phyloP scores from a whole-genome alignment of 2,113 vertebrate genomes.

The Arizona elegans region DNA sequence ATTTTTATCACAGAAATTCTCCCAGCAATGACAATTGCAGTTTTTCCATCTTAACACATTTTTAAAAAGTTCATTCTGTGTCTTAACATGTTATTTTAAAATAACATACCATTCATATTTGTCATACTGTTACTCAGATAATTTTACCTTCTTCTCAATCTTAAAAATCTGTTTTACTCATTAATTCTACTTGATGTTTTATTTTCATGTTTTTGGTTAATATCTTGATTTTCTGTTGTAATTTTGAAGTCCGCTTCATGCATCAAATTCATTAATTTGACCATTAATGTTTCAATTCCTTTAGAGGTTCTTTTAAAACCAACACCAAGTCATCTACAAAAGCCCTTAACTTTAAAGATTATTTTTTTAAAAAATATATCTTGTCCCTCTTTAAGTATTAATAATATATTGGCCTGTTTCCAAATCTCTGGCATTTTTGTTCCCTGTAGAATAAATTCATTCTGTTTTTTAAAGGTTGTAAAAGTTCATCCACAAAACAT shows the following conservation, averaged over 20 bases:
- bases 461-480: background rate
- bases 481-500: background rate
- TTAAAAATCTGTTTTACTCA: background rate
- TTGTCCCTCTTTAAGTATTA: background rate
- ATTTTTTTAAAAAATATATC: background rate
- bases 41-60: background rate
- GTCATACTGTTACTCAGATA: background rate
- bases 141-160: background rate
- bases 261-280: background rate
- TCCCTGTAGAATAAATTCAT: background rate
- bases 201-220: background rate
- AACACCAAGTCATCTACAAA: background rate
- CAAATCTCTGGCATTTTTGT: background rate
- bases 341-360: background rate
- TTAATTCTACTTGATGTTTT: background rate
- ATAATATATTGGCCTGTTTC: background rate
- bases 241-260: background rate
- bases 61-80: background rate
- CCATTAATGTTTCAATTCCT: background rate
- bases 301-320: background rate
- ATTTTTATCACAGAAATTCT: background rate
- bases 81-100: background rate
- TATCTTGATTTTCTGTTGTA: background rate
- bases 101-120: background rate
- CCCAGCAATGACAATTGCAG: background rate